Evolutionary conservation across 2,797 vertebrate genomes (phyloP), one percentile per base, ranked within the genome.

Genomic region (Oreonectes daqikongensis): DNA sequence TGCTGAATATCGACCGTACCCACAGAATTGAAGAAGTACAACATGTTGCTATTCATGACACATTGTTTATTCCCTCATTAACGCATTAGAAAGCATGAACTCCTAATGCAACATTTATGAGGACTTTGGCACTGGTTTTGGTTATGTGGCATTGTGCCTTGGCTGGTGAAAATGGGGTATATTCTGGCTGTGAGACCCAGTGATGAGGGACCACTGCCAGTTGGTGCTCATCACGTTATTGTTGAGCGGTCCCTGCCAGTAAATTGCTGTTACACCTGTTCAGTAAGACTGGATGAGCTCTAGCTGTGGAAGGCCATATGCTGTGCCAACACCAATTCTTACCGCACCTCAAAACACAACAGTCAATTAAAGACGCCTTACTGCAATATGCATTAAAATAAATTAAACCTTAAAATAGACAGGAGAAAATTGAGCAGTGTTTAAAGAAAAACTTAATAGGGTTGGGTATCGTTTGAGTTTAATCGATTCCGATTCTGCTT

Each of bases 191-290:
- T 44, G 30, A 83, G 81, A 9, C 78, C 79, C 79, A 81, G 70
- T 57, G 73, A 75, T 72, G 74, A 82, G 75, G 79, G 84, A 79
- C 24, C 59, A 0, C 10, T 60, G 88, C 90, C 92, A 92, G 87
- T 79, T 84, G 86, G 90, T 89, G 77, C 87, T 86, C 81, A 88
- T 89, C 87, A 83, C 77, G 88, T 89, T 87, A 87, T 83, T 82
- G 82, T 76, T 61, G 83, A 87, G 85, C 77, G 68, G 86, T 89
- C 86, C 89, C 82, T 79, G 84, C 87, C 77, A 40, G 82, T 78
- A 88, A 88, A 84, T 71, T 83, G 81, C 81, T 86, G 85, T 82
- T 85, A 87, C 89, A 92, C 90, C 90, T 92, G 92, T 90, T 91
- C 90, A 84, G 38, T 77, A 77, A 85, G 72, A 87, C 75, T 84